These are phyloP conservation scores for Synergus japonicus DNA, from an alignment of 2,888 invertebrate species.

Conservation along the genomic window DNA sequence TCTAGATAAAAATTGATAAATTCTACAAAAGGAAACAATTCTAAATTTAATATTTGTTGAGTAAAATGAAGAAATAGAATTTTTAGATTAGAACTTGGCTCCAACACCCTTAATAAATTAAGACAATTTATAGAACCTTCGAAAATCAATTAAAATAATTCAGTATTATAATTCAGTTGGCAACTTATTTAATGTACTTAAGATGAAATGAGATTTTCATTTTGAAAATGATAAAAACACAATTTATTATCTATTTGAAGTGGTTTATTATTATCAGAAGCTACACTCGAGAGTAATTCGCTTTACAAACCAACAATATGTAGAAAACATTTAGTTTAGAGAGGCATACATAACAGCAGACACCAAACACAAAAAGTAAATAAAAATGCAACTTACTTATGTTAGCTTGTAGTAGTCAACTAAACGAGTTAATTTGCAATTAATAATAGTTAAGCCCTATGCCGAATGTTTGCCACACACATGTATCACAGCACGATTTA, in stretches of 20 bases:
- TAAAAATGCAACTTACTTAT: constrained; percentile 54
- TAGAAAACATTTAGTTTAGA: constrained; percentile 50
- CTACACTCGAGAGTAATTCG: constrained; percentile 58
- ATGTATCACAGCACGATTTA: constrained; percentile 74
- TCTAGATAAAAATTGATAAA: too few species aligned
- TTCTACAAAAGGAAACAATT: too few species aligned
- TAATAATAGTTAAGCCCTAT: constrained; percentile 55
- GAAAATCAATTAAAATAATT: too few species aligned
- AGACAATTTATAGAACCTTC: too few species aligned
- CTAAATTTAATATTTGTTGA: too few species aligned
- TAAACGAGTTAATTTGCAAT: constrained; percentile 57
- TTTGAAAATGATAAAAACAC: neutral
- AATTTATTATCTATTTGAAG: constrained; percentile 50
- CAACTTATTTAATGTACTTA: too few species aligned
- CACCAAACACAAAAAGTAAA: constrained; percentile 59
- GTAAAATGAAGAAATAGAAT: too few species aligned
- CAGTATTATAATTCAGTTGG: too few species aligned
- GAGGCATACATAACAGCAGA: constrained; percentile 61
- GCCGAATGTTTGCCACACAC: constrained; percentile 62
- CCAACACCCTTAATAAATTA: too few species aligned
- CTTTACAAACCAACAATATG: constrained; percentile 62
- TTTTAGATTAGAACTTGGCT: too few species aligned
- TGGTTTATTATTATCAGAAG: constrained; percentile 62
- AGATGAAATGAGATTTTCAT: neutral
- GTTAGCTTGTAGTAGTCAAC: constrained; percentile 56